phyloP scores from a whole-genome alignment of 2,113 vertebrate species.

The Apteryx mantelli region DNA sequence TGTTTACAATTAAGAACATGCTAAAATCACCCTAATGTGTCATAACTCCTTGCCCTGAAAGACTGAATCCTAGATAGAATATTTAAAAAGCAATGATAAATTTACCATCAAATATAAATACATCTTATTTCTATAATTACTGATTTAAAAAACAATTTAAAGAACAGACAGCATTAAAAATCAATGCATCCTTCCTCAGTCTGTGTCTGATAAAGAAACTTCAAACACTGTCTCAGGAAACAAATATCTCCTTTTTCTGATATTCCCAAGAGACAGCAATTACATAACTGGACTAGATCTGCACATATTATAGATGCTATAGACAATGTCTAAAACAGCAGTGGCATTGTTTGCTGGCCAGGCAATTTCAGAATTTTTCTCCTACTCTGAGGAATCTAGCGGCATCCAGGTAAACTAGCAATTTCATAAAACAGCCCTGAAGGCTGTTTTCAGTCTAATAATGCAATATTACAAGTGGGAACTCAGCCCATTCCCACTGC shows the following conservation, averaged over 20 bases:
- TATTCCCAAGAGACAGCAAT: constrained; percentile 2
- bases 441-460: not conserved
- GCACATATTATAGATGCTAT: not conserved
- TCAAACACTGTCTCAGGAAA: constrained; percentile 22
- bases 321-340: not conserved
- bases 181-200: constrained; percentile 6
- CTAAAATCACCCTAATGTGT: not conserved
- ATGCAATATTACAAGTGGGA: not conserved
- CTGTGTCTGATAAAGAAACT: constrained; percentile 18
- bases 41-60: not conserved
- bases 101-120: not conserved
- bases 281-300: not conserved
- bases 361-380: not conserved
- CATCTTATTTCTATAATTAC: not conserved
- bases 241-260: not conserved
- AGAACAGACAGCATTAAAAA: constrained; percentile 32
- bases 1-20: not conserved
- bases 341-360: not conserved
- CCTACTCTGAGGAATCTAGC: not conserved
- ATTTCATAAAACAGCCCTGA: not conserved
- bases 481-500: not conserved
- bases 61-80: not conserved
- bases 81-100: not conserved
- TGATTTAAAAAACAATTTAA: not conserved
- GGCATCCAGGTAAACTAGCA: not conserved